Conservation (phyloP, 2,113 vertebrate genomes). For the Callionymus lyra region DNA sequence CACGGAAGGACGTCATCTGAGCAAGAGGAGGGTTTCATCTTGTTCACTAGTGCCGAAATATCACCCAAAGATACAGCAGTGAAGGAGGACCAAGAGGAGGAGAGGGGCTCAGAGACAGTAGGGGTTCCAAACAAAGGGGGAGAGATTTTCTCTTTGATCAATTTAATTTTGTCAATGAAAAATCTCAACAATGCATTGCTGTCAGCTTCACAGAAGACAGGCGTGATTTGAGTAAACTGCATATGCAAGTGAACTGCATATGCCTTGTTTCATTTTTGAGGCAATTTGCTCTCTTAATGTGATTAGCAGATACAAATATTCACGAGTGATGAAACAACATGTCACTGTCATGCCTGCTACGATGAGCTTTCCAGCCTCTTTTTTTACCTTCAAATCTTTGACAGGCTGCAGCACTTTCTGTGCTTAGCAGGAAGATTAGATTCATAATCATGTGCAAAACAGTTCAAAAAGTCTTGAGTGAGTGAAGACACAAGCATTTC, state of each 20-base stretch:
- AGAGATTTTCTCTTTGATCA: no score
- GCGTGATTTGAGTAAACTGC: no score
- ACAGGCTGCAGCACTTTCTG: constrained; percentile 16
- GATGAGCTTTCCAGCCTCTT: constrained; percentile 9
- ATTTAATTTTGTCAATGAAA: no score
- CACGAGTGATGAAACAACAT: constrained; percentile 33
- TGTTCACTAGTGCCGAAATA: no score
- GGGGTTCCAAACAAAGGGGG: no score
- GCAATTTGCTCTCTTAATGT: constrained; percentile 45
- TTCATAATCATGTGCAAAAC: constrained; percentile 48
- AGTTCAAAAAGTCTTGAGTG: constrained; percentile 32
- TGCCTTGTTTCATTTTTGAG: constrained; percentile 7
- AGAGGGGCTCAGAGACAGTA: no score
- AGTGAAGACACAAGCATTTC: constrained; percentile 8
- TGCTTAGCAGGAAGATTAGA: constrained; percentile 27
- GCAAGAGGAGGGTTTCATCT: no score
- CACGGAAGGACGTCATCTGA: no score
- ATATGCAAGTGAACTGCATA: constrained; percentile 10
- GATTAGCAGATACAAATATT: constrained; percentile 51
- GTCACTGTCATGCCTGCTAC: constrained; percentile 28
- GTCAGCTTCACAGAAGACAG: no score
- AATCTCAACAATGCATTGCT: no score
- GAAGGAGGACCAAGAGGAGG: no score
- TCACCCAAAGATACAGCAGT: no score
- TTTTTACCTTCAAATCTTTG: constrained; percentile 6